Percentiles rank a stretch among this genome's conserved stretches.
Conservation (phyloP, 2,797 vertebrate species). For the Holocentrus rufus region DNA sequence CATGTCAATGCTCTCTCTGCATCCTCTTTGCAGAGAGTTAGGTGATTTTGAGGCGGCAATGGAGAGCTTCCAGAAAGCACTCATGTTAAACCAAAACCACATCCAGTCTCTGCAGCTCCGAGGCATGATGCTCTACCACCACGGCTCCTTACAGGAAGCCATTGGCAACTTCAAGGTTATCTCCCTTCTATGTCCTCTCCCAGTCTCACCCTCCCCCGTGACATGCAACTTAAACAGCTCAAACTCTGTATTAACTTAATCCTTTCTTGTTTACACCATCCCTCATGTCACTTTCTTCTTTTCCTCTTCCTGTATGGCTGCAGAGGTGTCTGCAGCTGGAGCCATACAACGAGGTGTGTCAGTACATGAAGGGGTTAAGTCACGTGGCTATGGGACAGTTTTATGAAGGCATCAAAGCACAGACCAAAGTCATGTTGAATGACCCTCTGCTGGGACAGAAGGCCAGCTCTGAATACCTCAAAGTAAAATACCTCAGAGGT, state of each 20-base stretch:
- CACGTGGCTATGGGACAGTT: conserved; percentile 98
- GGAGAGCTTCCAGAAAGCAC: conserved; percentile 96
- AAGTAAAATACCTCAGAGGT: conserved; percentile 99
- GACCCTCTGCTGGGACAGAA: conserved; percentile 96
- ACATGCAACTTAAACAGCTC: no score
- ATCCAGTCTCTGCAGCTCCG: conserved; percentile 96
- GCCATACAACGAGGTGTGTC: conserved; percentile 97
- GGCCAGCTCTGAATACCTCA: conserved; percentile 95
- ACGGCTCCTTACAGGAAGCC: conserved; percentile 93
- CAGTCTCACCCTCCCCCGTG: no score
- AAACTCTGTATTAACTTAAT: not conserved
- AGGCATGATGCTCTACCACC: conserved; percentile 98
- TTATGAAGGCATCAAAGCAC: conserved; percentile 98
- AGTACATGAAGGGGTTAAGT: conserved; percentile 98
- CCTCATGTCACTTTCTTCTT: not conserved
- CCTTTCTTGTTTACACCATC: not conserved
- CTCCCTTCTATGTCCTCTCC: no score
- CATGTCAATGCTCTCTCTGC: not conserved
- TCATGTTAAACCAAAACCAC: conserved; percentile 96
- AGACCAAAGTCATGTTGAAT: conserved; percentile 98
- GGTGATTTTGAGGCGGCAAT: conserved; percentile 96
- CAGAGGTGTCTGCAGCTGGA: conserved; percentile 95
- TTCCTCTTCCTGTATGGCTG: not conserved
- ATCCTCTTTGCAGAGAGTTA: conserved; percentile 86
- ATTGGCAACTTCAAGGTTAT: conserved; percentile 93